Evolutionary conservation across 2,888 invertebrate genomes (phyloP).

Genomic region (Idaea biselata): DNA sequence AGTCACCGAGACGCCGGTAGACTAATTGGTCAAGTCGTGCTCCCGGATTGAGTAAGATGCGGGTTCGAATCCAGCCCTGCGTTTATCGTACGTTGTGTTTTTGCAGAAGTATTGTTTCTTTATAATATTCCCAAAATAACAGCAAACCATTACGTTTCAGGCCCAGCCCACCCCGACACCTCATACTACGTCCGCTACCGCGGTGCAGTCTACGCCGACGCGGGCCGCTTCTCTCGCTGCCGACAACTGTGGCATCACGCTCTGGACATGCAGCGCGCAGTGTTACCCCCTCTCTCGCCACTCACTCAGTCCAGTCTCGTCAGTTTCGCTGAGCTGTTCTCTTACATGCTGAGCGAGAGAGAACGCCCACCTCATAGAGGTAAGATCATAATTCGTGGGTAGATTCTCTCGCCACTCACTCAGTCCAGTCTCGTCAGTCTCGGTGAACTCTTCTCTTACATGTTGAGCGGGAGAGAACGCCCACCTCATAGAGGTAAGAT

Average conservation of each 20-base stretch:
- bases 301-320: constrained; percentile 97
- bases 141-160: constrained; percentile 48
- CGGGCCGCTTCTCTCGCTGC: constrained; percentile 94
- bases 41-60: too few species aligned
- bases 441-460: constrained; percentile 96
- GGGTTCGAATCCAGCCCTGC: too few species aligned
- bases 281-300: constrained; percentile 94
- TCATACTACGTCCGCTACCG: constrained; percentile 97
- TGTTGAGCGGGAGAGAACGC: constrained; percentile 92
- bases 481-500: constrained; percentile 80
- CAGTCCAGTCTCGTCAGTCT: constrained; percentile 96
- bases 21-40: too few species aligned
- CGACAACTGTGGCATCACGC: constrained; percentile 98
- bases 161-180: constrained; percentile 97
- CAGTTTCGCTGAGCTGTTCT: constrained; percentile 96
- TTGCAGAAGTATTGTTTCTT: too few species aligned
- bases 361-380: constrained; percentile 84
- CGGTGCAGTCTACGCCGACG: constrained; percentile 96
- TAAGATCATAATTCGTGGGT: constrained; percentile 25
- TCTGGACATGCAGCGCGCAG: constrained; percentile 96
- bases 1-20: too few species aligned
- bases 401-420: constrained; percentile 95
- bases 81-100: too few species aligned
- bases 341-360: constrained; percentile 95
- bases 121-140: too few species aligned